A percentile compares a stretch with the other conserved stretches of the same genome.
These are phyloP conservation scores for Oscheius sp. DNA, from an alignment of 2,888 invertebrate genomes.

Conservation along the genomic window DNA sequence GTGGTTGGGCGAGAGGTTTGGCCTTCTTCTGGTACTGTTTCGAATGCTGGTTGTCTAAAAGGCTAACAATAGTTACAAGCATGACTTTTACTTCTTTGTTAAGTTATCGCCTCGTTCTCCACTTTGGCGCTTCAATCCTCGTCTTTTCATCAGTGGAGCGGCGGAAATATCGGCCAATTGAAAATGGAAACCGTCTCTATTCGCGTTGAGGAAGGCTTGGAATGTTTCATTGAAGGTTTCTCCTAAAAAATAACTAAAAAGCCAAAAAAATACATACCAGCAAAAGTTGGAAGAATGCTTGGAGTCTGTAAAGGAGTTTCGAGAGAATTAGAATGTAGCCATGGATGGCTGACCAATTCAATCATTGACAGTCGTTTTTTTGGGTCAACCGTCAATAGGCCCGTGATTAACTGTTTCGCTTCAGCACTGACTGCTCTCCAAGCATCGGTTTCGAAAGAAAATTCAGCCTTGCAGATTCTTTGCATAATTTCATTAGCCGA, in stretches of 20 bases:
- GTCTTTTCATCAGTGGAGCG: slow-evolving; percentile 54
- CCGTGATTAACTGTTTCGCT: slow-evolving; percentile 81
- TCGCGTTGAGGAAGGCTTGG: slow-evolving; percentile 79
- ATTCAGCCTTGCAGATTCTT: slow-evolving; percentile 82
- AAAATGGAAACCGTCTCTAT: slow-evolving; percentile 79
- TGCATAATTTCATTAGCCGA: slow-evolving; percentile 82
- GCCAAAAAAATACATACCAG: slow-evolving; percentile 55
- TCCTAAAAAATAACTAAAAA: slow-evolving; percentile 40
- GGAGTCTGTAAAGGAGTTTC: slow-evolving; percentile 70
- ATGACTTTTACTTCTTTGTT: background rate
- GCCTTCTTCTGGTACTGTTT: slow-evolving; percentile 50
- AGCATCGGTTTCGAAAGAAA: slow-evolving; percentile 79
- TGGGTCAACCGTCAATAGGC: slow-evolving; percentile 83
- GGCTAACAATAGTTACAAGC: background rate
- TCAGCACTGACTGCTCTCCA: slow-evolving; percentile 81
- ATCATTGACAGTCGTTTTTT: slow-evolving; percentile 78
- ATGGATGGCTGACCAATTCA: slow-evolving; percentile 78
- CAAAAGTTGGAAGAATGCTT: slow-evolving; percentile 61
- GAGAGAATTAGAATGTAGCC: slow-evolving; percentile 74
- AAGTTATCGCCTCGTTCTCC: slow-evolving; percentile 37
- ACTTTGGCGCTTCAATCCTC: slow-evolving; percentile 61
- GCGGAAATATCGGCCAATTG: slow-evolving; percentile 74
- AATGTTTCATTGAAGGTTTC: slow-evolving; percentile 76
- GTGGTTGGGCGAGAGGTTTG: slow-evolving; percentile 48
- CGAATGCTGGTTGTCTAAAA: slow-evolving; percentile 46